A percentile compares a stretch with the other conserved stretches of the same genome.
These are phyloP conservation scores for Branchellion lobata DNA, from an alignment of 2,888 invertebrate genomes.

Conservation along the genomic window DNA sequence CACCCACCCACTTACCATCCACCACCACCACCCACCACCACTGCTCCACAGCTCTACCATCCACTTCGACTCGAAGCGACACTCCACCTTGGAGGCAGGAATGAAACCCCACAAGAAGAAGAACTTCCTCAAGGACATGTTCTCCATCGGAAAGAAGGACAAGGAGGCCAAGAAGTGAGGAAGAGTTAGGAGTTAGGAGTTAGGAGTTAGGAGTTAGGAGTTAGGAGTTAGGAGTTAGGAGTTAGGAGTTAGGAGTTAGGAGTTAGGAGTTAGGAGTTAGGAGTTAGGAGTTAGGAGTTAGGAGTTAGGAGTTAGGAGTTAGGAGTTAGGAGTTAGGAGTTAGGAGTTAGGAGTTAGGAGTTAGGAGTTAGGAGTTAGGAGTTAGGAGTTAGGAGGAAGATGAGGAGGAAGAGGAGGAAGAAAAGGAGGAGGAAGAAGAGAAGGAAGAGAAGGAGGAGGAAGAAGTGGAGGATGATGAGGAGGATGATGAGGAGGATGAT, in stretches of 20 bases:
- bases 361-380: too few relatives aligned
- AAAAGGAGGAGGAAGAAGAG: slow-evolving; percentile 31
- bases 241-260: slow-evolving; percentile 37
- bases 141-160: background rate
- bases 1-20: background rate
- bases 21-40: background rate
- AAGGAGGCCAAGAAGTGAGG: slow-evolving; percentile 1
- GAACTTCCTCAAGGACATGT: background rate
- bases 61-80: background rate
- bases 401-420: slow-evolving; percentile 35
- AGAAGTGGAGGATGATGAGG: background rate
- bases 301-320: background rate
- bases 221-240: too few relatives aligned
- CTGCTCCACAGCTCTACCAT: background rate
- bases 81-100: background rate
- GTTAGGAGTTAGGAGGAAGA: slow-evolving; percentile 18
- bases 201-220: too few relatives aligned
- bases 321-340: too few relatives aligned
- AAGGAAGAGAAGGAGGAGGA: slow-evolving; percentile 18
- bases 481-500: background rate
- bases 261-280: slow-evolving; percentile 13
- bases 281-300: slow-evolving; percentile 19
- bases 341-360: too few relatives aligned
- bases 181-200: too few relatives aligned
- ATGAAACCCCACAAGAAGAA: background rate